Percentiles rank a stretch among this genome's conserved stretches.
These are phyloP conservation scores for Cremastobaeus sp. DNA, from an alignment of 2,888 invertebrate genomes.

Conservation along the genomic window DNA sequence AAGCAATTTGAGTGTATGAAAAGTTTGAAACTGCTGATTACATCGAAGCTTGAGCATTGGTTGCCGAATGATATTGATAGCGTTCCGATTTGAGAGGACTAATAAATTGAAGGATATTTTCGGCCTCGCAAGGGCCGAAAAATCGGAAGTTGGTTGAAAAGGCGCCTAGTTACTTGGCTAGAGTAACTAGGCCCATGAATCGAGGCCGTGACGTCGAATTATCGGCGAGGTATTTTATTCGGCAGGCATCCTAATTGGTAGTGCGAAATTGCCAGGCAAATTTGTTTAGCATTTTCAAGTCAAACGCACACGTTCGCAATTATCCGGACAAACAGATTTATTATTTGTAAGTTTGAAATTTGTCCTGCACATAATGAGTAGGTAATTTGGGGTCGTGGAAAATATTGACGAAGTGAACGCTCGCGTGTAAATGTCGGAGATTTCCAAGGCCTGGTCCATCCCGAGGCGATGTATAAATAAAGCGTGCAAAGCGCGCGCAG, in stretches of 20 bases:
- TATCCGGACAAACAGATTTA: constrained; percentile 14
- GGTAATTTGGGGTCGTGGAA: constrained; percentile 30
- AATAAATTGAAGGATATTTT: no score
- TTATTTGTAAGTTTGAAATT: constrained; percentile 13
- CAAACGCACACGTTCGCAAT: neutral
- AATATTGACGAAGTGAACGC: constrained; percentile 50
- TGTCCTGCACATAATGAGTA: constrained; percentile 19
- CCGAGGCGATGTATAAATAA: constrained; percentile 72
- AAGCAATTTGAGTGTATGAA: no score
- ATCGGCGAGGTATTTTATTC: constrained; percentile 16
- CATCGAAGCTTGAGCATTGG: no score
- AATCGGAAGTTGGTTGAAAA: constrained; percentile 40
- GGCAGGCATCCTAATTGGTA: constrained; percentile 15
- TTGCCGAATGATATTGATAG: no score
- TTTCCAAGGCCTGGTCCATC: constrained; percentile 61
- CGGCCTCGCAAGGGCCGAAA: no score
- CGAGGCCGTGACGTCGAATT: constrained; percentile 16
- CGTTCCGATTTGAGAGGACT: no score
- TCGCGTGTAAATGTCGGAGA: constrained; percentile 30
- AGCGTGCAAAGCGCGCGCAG: constrained; percentile 65
- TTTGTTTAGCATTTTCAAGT: constrained; percentile 16
- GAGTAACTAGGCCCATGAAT: no score
- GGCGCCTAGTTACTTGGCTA: no score
- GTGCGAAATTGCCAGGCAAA: constrained; percentile 6
- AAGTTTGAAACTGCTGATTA: no score